Evolutionary conservation across 2,888 invertebrate species (phyloP).

Genomic region (Tenodera sinensis): DNA sequence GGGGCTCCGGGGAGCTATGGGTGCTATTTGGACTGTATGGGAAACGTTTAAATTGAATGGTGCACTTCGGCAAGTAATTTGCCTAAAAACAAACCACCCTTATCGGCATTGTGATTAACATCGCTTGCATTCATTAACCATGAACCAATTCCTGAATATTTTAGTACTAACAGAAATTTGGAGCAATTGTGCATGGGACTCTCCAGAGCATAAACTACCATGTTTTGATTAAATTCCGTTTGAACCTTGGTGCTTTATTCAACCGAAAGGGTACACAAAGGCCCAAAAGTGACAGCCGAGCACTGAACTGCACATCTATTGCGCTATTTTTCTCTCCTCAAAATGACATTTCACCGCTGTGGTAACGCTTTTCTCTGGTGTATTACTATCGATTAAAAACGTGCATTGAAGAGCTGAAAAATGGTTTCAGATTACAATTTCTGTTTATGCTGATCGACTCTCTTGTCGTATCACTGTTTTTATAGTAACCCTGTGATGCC

Average conservation of each 20-base stretch:
- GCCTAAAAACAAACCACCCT: background rate
- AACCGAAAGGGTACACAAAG: background rate
- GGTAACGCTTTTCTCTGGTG: no score
- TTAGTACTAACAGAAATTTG: background rate
- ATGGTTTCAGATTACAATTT: no score
- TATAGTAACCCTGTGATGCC: no score
- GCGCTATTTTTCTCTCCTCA: background rate
- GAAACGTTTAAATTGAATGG: background rate
- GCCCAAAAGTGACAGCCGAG: background rate
- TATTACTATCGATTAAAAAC: no score
- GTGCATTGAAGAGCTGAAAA: no score
- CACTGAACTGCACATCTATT: background rate
- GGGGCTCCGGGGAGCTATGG: no score
- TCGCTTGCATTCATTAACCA: background rate
- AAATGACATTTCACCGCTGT: background rate
- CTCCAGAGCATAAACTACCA: background rate
- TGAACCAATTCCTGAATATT: background rate
- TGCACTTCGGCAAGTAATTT: background rate
- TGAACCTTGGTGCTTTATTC: background rate
- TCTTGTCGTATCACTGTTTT: no score
- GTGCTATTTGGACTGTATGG: no score
- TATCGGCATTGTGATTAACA: background rate
- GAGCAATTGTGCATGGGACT: background rate
- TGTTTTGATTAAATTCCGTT: background rate
- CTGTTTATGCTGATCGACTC: no score